Evolutionary conservation across 2,888 invertebrate species (phyloP).

Genomic region (Dasysyrphus tricinctus): DNA sequence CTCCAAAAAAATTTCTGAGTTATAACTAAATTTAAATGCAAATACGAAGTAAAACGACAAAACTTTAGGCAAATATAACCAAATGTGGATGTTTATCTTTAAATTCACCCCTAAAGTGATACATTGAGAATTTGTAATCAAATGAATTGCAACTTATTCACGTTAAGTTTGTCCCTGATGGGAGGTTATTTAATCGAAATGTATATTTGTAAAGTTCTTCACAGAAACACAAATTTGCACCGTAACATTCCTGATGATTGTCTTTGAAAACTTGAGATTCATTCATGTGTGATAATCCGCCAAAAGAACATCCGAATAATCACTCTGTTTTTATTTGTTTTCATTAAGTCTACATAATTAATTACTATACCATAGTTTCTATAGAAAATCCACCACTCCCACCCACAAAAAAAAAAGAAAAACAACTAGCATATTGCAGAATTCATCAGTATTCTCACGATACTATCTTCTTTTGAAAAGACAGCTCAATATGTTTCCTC

Average conservation of each 20-base stretch:
- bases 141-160: no score
- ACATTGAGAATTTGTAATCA: no score
- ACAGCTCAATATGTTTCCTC: conserved; percentile 26
- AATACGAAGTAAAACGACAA: no score
- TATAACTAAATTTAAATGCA: no score
- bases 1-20: no score
- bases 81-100: no score
- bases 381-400: neutral
- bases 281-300: neutral
- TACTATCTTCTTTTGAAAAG: neutral
- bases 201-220: neutral
- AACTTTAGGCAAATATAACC: no score
- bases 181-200: no score
- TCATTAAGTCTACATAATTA: neutral
- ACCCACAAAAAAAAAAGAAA: neutral
- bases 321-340: neutral
- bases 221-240: neutral
- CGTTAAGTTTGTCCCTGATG: no score
- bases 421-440: conserved; percentile 15
- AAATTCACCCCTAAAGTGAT: no score
- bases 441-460: neutral
- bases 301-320: neutral
- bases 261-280: neutral
- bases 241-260: neutral
- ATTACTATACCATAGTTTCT: neutral